Percentiles rank a stretch among this genome's conserved stretches.
Evolutionary conservation across 1,140 invertebrate species (phyloP).

Genomic region (Leucophenga varia): DNA sequence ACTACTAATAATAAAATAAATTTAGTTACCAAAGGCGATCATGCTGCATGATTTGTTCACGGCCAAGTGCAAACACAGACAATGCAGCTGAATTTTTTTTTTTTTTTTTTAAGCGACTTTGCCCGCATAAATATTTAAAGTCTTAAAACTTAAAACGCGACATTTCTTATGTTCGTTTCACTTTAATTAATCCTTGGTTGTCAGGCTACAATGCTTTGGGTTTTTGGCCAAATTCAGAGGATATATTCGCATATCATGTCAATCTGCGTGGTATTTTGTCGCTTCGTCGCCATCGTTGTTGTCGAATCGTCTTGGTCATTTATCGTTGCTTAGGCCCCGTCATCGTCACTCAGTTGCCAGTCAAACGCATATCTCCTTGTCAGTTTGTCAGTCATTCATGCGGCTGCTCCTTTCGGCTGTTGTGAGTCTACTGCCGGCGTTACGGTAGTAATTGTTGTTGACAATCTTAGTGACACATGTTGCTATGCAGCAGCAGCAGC

Average conservation of each 20-base stretch:
- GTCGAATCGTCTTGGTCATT: neutral
- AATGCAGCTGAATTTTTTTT: no score
- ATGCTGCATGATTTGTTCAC: neutral
- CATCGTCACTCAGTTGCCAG: conserved; percentile 3
- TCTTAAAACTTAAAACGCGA: no score
- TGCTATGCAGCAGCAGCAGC: no score
- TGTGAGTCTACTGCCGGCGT: neutral
- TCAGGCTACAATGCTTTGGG: conserved; percentile 38
- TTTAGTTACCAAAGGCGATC: conserved; percentile 4
- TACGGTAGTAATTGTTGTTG: conserved; percentile 42
- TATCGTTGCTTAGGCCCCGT: no score
- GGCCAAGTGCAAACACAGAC: neutral
- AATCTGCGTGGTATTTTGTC: conserved; percentile 39
- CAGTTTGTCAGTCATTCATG: conserved; percentile 20
- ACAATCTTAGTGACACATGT: conserved; percentile 30
- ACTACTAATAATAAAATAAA: conserved; percentile 1
- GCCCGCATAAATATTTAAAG: no score
- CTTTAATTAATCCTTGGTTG: no score
- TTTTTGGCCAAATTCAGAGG: no score
- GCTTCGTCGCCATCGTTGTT: conserved; percentile 3
- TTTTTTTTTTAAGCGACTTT: no score
- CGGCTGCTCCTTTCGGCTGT: no score
- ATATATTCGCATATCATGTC: no score
- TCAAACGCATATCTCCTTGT: conserved; percentile 10
- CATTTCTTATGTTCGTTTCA: no score